Evolutionary conservation across 2,888 invertebrate species (phyloP), one percentile per base, ranked within the genome.

Genomic region (Lasioglossum malachurum): DNA sequence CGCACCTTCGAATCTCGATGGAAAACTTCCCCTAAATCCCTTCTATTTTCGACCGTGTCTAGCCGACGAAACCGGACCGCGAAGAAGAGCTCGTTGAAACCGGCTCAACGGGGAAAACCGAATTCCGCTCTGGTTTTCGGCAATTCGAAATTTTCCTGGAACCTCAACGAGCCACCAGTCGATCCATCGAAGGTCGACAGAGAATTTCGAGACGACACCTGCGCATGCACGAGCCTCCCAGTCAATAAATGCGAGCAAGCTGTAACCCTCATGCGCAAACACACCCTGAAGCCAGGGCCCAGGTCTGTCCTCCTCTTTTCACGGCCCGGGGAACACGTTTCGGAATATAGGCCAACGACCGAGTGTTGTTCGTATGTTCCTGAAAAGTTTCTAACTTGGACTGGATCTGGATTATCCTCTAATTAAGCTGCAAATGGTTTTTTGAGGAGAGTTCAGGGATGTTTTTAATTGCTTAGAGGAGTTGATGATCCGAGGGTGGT

Each of bases 221-320:
- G 92, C 94, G 94, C 94, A 83, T 82, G 93, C 92, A 92, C 84
- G 35, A 67, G 74, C 41, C 64, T 73, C 71, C 85, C 88, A 93
- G 94, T 94, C 94, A 93, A 94, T 94, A 94, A 93, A 92, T 84
- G 87, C 84, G 88, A 83, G 86, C 90, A 87, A 91, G 91, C 86
- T 86, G 84, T 80, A 91, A 91, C 89, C 90, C 92, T 83, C 91
- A 91, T 91, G 92, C 92, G 92, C 92, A 90, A 91, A 90, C 92
- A 91, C 91, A 91, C 91, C 91, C 91, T 86, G 80, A 72, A 64
- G 19, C 35, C 19, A 14, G 41, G 4, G n/a, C 7, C 8, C 90
- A 90, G 84, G 87, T 64, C 27, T 57, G 91, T 74, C 19, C n/a
- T 10, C 0, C 0, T 0, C 16, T n/a, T n/a, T 0, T 73, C 0